phyloP scores from a whole-genome alignment of 2,113 vertebrate genomes.

The Podilymbus podiceps region DNA sequence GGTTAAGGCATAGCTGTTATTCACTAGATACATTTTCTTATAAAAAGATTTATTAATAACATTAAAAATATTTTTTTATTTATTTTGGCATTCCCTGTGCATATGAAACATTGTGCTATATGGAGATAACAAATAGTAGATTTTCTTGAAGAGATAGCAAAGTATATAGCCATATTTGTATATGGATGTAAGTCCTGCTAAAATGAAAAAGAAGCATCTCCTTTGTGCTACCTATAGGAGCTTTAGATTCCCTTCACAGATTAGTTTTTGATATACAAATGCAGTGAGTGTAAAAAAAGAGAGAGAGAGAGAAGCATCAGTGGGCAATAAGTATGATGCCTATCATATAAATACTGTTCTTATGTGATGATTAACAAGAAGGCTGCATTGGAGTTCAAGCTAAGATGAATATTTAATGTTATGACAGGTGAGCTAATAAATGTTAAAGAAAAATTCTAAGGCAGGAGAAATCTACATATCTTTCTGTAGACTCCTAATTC shows the following conservation, averaged over 20 bases:
- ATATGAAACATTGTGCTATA: neutral
- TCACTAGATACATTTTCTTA: neutral
- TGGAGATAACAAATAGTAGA: neutral
- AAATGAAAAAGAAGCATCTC: neutral
- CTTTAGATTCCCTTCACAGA: neutral
- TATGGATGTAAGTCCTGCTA: neutral
- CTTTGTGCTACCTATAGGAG: neutral
- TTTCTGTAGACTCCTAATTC: neutral
- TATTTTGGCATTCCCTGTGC: neutral
- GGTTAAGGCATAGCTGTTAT: neutral
- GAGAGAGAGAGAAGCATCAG: neutral
- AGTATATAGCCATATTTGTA: neutral
- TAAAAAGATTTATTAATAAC: neutral
- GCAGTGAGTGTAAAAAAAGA: neutral
- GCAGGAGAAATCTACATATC: neutral
- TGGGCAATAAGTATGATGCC: neutral
- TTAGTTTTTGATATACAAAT: neutral
- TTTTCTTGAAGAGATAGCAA: neutral
- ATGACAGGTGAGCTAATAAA: conserved; percentile 22
- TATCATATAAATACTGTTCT: neutral
- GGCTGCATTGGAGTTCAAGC: neutral
- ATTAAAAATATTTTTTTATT: neutral
- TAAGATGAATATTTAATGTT: conserved; percentile 40
- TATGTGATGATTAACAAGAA: neutral
- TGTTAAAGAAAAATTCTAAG: neutral